Evolutionary conservation across 2,797 vertebrate species (phyloP), one percentile per base, ranked within the genome.

Genomic region (Anolis apletophallus): DNA sequence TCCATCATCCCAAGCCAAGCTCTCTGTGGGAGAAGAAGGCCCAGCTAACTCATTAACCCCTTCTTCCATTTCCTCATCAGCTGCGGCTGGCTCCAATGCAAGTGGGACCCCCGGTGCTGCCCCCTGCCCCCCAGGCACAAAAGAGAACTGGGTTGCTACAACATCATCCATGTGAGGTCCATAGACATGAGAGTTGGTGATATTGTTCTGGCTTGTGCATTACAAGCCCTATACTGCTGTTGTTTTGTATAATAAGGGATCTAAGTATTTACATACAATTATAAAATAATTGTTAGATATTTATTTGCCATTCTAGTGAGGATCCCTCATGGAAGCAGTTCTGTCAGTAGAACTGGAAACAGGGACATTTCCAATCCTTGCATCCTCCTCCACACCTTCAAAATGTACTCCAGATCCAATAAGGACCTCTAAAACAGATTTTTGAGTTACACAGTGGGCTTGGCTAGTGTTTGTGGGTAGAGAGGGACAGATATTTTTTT

Each of bases 181-280:
- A 46, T 6, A 46, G 84, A 80, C 80, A 84, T n/a, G 16, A 67
- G 29, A 73, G 2, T 34, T 80, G 61, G 77, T 72, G 54, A 36
- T 73, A 10, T 86, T 40, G 75, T 0, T 67, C 55, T 72, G 5
- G 0, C 2, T 3, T 34, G 40, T 86, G 6, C 68, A 82, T 73
- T 69, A 50, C 80, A 68, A 6, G 29, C 0, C 1, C 12, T 86
- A 71, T 76, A n/a, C 77, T 88, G 40, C 52, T 82, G n/a, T 29
- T 73, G 16, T 86, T 91, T 90, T 80, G 80, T 34, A 0, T 61
- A 69, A 84, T 5, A 57, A 88, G 32, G 3, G 26, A 26, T 29
- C 16, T 12, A 23, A 40, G 17, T 5, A 36, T 40, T 1, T 0
- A 1, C 0, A 75, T 52, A 34, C 36, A 32, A 36, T 54, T 29